Evolutionary conservation across 2,797 vertebrate species (phyloP).

Genomic region (Lerista edwardsae): DNA sequence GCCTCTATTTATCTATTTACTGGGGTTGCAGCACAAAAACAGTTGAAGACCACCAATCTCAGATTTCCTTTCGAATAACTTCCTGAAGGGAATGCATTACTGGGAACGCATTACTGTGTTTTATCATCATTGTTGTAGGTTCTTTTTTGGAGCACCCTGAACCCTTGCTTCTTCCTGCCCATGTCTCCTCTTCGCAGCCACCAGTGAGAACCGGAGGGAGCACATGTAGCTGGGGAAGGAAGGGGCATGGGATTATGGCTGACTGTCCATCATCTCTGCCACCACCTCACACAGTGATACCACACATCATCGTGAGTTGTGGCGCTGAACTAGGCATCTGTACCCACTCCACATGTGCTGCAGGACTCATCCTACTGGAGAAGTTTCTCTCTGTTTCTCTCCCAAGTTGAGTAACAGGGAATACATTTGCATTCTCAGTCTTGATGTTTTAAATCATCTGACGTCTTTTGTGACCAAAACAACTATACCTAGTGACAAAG

Average conservation of each 20-base stretch:
- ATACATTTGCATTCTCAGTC: not conserved
- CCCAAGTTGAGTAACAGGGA: not conserved
- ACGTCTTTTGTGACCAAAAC: not conserved
- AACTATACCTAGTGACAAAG: not conserved
- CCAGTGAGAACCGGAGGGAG: not conserved
- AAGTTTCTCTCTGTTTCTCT: too few species aligned
- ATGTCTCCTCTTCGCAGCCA: not conserved
- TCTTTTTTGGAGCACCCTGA: not conserved
- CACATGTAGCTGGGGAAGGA: not conserved
- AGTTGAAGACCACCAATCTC: too few species aligned
- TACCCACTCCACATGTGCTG: not conserved
- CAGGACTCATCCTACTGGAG: not conserved
- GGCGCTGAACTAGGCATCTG: not conserved
- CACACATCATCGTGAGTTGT: not conserved
- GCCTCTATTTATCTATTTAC: too few species aligned
- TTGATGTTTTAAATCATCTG: not conserved
- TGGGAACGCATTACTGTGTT: not conserved
- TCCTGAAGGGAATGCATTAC: too few species aligned
- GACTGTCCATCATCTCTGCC: not conserved
- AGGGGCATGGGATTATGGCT: not conserved
- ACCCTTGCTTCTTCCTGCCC: not conserved
- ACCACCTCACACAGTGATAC: not conserved
- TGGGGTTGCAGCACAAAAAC: too few species aligned
- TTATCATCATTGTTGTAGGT: not conserved
- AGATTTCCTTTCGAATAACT: too few species aligned